Evolutionary conservation across 2,888 invertebrate genomes (phyloP).

Genomic region (Trissolcus brochymenae): DNA sequence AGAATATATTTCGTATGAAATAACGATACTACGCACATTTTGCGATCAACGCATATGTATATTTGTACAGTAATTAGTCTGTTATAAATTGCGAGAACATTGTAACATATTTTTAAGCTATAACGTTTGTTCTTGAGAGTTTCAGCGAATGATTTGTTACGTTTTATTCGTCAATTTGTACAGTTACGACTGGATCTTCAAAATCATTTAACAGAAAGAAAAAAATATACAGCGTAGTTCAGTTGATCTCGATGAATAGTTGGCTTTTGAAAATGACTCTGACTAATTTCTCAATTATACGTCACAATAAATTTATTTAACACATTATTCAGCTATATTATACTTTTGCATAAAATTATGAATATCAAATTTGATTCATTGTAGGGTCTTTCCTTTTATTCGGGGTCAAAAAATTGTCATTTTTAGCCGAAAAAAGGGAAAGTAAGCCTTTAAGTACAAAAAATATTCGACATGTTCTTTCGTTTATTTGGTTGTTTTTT

Average conservation of each 20-base stretch:
- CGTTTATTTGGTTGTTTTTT: too few species aligned
- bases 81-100: constrained; percentile 39
- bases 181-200: not conserved
- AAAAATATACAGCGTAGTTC: not conserved
- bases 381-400: too few species aligned
- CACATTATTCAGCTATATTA: too few species aligned
- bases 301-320: too few species aligned
- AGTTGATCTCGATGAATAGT: not conserved
- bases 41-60: constrained; percentile 33
- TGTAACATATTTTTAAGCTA: constrained; percentile 13
- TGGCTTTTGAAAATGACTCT: too few species aligned
- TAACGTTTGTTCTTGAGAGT: not conserved
- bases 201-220: not conserved
- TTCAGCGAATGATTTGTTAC: not conserved
- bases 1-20: constrained; percentile 54
- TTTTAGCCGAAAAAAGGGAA: too few species aligned
- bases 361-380: too few species aligned
- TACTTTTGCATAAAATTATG: too few species aligned
- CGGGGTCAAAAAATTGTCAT: too few species aligned
- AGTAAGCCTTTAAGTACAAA: too few species aligned
- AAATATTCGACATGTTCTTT: too few species aligned
- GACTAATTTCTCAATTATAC: too few species aligned
- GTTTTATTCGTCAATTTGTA: not conserved
- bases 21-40: constrained; percentile 51
- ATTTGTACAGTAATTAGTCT: constrained; percentile 50